These are phyloP conservation scores for Polia nebulosa DNA, from an alignment of 2,888 invertebrate genomes.

Conservation along the genomic window DNA sequence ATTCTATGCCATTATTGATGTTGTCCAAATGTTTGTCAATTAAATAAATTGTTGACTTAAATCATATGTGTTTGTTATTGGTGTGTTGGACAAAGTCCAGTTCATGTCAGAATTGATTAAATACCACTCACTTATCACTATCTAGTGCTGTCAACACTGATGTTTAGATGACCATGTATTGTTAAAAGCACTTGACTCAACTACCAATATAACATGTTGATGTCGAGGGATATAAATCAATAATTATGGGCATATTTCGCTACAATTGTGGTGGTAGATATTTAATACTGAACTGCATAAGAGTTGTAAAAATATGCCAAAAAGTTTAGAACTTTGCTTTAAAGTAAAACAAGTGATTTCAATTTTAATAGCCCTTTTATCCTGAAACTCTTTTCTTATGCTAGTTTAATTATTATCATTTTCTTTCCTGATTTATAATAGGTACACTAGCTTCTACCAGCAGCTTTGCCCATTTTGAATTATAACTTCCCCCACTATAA, in stretches of 20 bases:
- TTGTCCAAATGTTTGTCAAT: slow-evolving; percentile 82
- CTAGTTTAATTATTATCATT: too few relatives aligned
- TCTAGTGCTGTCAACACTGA: slow-evolving; percentile 19
- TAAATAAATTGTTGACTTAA: slow-evolving; percentile 81
- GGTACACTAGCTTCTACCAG: too few relatives aligned
- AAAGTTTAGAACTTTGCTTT: too few relatives aligned
- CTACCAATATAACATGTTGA: slow-evolving; percentile 18
- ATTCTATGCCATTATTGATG: slow-evolving; percentile 72
- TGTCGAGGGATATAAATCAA: neutral
- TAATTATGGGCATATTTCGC: neutral
- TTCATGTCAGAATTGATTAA: slow-evolving; percentile 9
- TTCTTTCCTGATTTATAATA: too few relatives aligned
- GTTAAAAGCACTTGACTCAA: slow-evolving; percentile 13
- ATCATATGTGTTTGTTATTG: slow-evolving; percentile 41
- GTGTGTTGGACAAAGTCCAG: slow-evolving; percentile 24
- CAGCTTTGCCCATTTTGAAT: too few relatives aligned
- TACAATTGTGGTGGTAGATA: neutral
- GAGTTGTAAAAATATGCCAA: neutral
- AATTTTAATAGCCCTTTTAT: too few relatives aligned
- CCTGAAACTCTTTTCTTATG: too few relatives aligned
- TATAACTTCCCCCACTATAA: too few relatives aligned
- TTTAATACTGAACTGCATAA: neutral
- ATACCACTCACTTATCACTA: slow-evolving; percentile 19
- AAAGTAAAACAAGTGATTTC: too few relatives aligned
- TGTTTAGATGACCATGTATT: slow-evolving; percentile 7